A percentile compares a stretch with the other conserved stretches of the same genome.
phyloP scores from a whole-genome alignment of 2,797 vertebrate genomes.

The Poeciliopsis paucimaculata region DNA sequence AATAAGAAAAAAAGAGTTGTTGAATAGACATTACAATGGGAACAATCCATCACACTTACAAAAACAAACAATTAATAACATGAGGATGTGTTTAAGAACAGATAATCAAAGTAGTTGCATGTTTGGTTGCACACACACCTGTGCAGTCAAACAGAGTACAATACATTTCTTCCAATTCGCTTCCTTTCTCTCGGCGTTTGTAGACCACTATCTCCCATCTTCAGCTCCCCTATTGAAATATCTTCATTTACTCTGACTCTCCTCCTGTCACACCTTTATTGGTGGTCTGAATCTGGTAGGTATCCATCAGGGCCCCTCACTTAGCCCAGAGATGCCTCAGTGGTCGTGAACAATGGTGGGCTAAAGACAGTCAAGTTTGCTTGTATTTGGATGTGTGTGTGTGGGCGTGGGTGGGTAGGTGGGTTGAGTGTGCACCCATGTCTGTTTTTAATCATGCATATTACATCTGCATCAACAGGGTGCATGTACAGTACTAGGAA shows the following conservation, averaged over 20 bases:
- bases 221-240: constrained; percentile 59
- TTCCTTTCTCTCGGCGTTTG: constrained; percentile 25
- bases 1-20: background rate
- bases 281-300: constrained; percentile 80
- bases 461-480: constrained; percentile 71
- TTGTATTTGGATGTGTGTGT: constrained; percentile 42
- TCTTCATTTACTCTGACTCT: constrained; percentile 49
- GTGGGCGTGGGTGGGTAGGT: constrained; percentile 35
- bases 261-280: constrained; percentile 70
- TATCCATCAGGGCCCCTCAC: constrained; percentile 84
- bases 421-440: constrained; percentile 39
- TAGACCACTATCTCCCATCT: constrained; percentile 66
- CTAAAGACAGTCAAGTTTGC: constrained; percentile 69
- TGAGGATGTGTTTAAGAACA: background rate
- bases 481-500: constrained; percentile 48
- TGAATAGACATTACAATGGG: background rate
- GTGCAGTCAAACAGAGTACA: constrained; percentile 58
- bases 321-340: constrained; percentile 77
- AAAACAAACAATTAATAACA: background rate
- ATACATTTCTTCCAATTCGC: constrained; percentile 36
- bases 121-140: constrained; percentile 52
- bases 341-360: constrained; percentile 73
- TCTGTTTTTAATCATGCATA: constrained; percentile 70
- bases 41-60: background rate
- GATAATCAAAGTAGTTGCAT: background rate